Percentiles rank a stretch among this genome's conserved stretches.
Evolutionary conservation across 2,888 invertebrate genomes (phyloP).

Genomic region (Drosophila acutilabella): DNA sequence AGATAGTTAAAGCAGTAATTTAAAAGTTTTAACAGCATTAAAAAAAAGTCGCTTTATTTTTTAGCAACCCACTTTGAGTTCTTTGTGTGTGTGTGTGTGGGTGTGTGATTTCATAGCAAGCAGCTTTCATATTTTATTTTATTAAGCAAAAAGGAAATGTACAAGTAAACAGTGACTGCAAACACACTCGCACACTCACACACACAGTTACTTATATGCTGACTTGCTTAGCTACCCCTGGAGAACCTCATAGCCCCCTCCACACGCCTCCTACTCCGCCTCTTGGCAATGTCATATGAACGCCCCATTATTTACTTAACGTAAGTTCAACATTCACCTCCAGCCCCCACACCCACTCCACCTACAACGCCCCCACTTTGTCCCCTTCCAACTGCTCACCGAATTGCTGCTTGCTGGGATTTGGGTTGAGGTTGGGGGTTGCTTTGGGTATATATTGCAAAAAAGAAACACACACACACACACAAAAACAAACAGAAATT

Average conservation of each 20-base stretch:
- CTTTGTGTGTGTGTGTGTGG: not conserved
- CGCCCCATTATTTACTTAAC: constrained; percentile 82
- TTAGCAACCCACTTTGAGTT: not conserved
- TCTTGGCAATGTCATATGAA: constrained; percentile 68
- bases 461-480: constrained; percentile 6
- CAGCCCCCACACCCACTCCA: constrained; percentile 8
- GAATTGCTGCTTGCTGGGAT: constrained; percentile 38
- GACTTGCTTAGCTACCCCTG: constrained; percentile 16
- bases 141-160: constrained; percentile 74
- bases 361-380: not conserved
- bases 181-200: constrained; percentile 49
- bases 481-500: constrained; percentile 43
- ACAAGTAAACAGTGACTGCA: constrained; percentile 72
- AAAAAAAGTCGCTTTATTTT: not conserved
- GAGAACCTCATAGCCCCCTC: constrained; percentile 22
- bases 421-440: constrained; percentile 12
- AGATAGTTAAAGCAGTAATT: constrained; percentile 14
- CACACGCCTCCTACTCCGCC: constrained; percentile 6
- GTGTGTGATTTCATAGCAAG: constrained; percentile 48
- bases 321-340: constrained; percentile 76
- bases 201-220: constrained; percentile 5
- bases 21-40: not conserved
- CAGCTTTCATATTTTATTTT: constrained; percentile 74
- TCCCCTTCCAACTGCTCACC: constrained; percentile 19
- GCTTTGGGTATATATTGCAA: constrained; percentile 35